phyloP scores from a whole-genome alignment of 2,888 invertebrate genomes.

The Acanthosepion lycidas region DNA sequence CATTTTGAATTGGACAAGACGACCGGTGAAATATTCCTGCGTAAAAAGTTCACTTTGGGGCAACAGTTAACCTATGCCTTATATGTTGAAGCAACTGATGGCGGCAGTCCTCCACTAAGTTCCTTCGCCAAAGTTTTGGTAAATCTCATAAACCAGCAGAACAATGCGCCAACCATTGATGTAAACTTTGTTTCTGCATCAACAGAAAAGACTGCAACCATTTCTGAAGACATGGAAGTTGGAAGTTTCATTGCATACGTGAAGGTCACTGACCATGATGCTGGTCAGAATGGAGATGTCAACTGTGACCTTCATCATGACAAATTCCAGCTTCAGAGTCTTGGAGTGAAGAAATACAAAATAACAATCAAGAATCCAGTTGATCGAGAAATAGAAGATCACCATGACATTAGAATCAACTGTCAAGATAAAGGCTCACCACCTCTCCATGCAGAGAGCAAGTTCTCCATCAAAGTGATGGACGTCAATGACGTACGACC shows the following conservation, averaged over 20 bases:
- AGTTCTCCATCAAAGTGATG: neutral
- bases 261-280: neutral
- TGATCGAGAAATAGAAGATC: neutral
- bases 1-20: neutral
- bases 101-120: neutral
- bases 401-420: neutral
- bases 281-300: neutral
- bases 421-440: neutral
- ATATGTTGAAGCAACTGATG: neutral
- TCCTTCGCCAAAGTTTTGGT: conserved; percentile 6
- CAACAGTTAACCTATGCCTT: neutral
- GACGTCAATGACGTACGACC: neutral
- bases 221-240: neutral
- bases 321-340: conserved; percentile 8
- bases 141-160: neutral
- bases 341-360: neutral
- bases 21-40: neutral
- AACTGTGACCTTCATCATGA: conserved; percentile 13
- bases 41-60: neutral
- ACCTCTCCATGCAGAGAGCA: neutral
- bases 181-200: neutral
- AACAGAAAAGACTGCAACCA: neutral
- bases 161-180: neutral
- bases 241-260: neutral
- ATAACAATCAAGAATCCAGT: neutral